Evolutionary conservation across 92 coral and sea anemone genomes (phyloP).

Genomic region (Galaxea fascicularis): DNA sequence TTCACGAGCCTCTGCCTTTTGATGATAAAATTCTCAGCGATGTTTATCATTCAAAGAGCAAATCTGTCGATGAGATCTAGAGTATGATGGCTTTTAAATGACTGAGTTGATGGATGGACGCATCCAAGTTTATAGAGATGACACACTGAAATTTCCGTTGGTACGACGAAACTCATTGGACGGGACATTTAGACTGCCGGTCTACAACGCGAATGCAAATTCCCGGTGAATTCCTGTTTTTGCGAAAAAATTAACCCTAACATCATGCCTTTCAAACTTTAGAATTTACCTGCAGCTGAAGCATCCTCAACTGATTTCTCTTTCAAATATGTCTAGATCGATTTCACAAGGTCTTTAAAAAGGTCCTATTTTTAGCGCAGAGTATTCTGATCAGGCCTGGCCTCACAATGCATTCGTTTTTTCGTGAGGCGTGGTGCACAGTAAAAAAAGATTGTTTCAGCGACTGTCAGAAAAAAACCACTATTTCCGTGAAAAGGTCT

Average conservation of each 20-base stretch:
- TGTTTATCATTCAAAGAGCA: constrained; percentile 24
- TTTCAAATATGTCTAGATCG: neutral
- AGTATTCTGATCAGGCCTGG: neutral
- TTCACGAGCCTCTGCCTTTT: neutral
- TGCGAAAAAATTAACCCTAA: too few species aligned
- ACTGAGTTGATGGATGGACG: constrained; percentile 3
- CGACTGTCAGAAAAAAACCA: neutral
- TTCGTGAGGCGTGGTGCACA: neutral
- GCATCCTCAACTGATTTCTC: neutral
- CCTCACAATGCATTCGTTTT: neutral
- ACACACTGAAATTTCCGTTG: neutral
- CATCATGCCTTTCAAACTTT: too few species aligned
- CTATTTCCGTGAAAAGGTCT: neutral
- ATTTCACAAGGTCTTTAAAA: neutral
- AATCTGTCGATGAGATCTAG: constrained; percentile 28
- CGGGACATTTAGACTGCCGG: too few species aligned
- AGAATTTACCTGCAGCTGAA: neutral
- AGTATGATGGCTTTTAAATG: constrained; percentile 29
- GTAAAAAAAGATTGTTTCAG: neutral
- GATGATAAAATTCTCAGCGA: constrained; percentile 32
- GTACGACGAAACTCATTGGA: too few species aligned
- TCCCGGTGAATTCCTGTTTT: too few species aligned
- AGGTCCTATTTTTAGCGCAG: neutral
- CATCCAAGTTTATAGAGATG: neutral
- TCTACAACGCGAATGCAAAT: too few species aligned